Conservation (phyloP, 1,140 invertebrate genomes). For the Calosoma granatense region DNA sequence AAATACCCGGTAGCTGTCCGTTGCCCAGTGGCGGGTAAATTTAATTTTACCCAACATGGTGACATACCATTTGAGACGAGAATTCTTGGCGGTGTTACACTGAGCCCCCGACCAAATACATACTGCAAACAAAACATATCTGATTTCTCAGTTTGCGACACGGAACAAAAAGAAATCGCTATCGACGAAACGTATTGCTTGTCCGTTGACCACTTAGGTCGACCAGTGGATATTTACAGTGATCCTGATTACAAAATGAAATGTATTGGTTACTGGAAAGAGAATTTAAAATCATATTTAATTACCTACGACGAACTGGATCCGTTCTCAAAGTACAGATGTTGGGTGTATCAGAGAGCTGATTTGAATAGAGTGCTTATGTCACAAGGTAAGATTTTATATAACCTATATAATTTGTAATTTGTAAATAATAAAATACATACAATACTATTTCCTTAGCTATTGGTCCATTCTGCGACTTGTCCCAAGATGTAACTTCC, state of each 20-base stretch:
- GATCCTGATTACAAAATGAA: slow-evolving; percentile 95
- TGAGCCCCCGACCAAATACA: slow-evolving; percentile 82
- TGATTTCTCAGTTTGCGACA: slow-evolving; percentile 88
- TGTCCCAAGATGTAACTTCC: slow-evolving; percentile 83
- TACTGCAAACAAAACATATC: slow-evolving; percentile 91
- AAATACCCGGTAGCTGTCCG: slow-evolving; percentile 85
- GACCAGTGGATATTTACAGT: slow-evolving; percentile 89
- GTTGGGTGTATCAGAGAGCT: slow-evolving; percentile 94
- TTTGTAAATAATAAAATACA: slow-evolving; percentile 7
- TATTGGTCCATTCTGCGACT: slow-evolving; percentile 80
- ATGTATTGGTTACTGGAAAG: slow-evolving; percentile 97
- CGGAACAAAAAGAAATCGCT: slow-evolving; percentile 84
- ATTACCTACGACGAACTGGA: slow-evolving; percentile 95
- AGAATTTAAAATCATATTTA: slow-evolving; percentile 93
- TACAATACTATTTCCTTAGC: slow-evolving; percentile 36
- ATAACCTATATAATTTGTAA: too few species aligned
- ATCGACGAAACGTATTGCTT: slow-evolving; percentile 94
- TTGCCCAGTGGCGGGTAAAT: slow-evolving; percentile 94
- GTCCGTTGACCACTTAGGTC: slow-evolving; percentile 87
- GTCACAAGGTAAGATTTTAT: slow-evolving; percentile 49
- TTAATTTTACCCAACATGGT: slow-evolving; percentile 81
- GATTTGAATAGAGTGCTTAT: slow-evolving; percentile 84
- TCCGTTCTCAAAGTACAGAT: slow-evolving; percentile 90
- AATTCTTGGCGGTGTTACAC: slow-evolving; percentile 88
- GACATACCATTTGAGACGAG: slow-evolving; percentile 83